Evolutionary conservation across 2,888 invertebrate species (phyloP), one percentile per base, ranked within the genome.

Genomic region (Athrips mouffetella): DNA sequence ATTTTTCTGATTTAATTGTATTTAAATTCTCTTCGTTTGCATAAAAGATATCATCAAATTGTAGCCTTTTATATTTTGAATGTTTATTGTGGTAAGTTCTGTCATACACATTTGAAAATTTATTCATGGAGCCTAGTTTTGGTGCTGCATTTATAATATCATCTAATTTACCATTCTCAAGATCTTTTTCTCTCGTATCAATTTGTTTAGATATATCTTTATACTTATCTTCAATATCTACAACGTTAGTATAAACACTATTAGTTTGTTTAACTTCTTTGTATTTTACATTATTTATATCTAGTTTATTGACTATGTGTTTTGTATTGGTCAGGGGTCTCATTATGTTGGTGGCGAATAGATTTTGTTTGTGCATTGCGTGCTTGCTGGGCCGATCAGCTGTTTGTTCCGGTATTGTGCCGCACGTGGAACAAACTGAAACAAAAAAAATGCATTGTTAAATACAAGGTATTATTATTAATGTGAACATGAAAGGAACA

Each of bases 391-490:
- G 74, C 75, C 79, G 62, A 82, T 78, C 81, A 79, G 76, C 78
- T 78, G 59, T 51, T 56, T 54, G 64, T 52, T 70, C 70, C 53
- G 69, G 69, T 39, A 71, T 59, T 51, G 67, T 70, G 59, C 76
- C 71, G 64, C 67, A 56, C 55, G 67, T 73, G 51, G 76, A 73
- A 67, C 67, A 80, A 65, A 75, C 86, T 86, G 82, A 0, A 86
- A 86, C 72, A 76, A 77, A 50, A 55, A 46, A 56, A 53, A 54
- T 40, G 47, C 33, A 8, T 10, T 45, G 2, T 18, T 11, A 18
- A 16, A n/a, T n/a, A n/a, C n/a, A n/a, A n/a, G n/a, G n/a, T n/a
- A n/a, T n/a, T n/a, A n/a, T n/a, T n/a, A n/a, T n/a, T n/a, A n/a
- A n/a, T n/a, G n/a, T n/a, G n/a, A n/a, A n/a, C n/a, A n/a, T n/a